phyloP scores from a whole-genome alignment of 2,797 vertebrate genomes.

The Antennarius maculatus region DNA sequence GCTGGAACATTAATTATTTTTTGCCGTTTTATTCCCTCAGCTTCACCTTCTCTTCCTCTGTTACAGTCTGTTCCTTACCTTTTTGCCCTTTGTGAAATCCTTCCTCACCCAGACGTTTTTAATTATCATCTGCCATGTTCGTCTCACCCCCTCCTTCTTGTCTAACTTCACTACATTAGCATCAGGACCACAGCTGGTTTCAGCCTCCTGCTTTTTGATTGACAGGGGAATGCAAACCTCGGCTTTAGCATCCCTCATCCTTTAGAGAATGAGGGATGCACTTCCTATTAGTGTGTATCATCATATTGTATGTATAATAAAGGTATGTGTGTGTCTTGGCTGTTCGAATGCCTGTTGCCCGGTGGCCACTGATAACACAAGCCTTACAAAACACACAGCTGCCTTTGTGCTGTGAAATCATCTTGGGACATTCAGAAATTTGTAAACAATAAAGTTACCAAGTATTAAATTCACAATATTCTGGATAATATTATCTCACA shows the following conservation, averaged over 20 bases:
- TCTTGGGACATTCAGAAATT: not conserved
- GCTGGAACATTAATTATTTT: not conserved
- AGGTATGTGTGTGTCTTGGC: not conserved
- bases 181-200: not conserved
- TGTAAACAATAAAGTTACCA: slow-evolving; percentile 15
- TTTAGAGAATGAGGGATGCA: slow-evolving; percentile 7
- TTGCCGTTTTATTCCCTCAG: not conserved
- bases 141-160: not conserved
- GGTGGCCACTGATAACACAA: not conserved
- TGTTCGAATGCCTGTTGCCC: not conserved
- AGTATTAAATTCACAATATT: not conserved
- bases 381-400: slow-evolving; percentile 1
- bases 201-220: slow-evolving; percentile 18
- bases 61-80: not conserved
- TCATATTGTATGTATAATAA: too few species aligned
- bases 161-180: slow-evolving; percentile 10
- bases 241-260: slow-evolving; percentile 20
- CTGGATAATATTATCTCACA: not conserved
- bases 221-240: slow-evolving; percentile 34
- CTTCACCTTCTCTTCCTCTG: not conserved
- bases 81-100: not conserved
- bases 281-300: not conserved
- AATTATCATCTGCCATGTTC: not conserved
- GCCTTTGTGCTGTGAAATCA: not conserved
- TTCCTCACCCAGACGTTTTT: not conserved